Evolutionary conservation across 2,888 invertebrate species (phyloP), one percentile per base, ranked within the genome.

Genomic region (Pandemis corylana): DNA sequence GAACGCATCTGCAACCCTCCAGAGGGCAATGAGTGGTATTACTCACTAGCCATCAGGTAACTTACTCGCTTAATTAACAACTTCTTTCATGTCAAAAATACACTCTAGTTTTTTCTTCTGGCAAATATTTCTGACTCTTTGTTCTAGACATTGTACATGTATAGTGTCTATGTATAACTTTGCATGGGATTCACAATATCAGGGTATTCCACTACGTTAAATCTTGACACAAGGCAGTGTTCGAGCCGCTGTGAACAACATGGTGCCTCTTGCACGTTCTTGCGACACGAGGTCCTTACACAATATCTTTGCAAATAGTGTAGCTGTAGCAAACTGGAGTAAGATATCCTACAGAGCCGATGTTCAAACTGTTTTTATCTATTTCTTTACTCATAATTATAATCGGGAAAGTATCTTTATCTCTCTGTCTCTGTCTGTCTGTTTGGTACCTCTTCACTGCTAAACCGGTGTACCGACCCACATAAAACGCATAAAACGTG

Each of bases 131-230:
- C 53, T 53, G 0, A 0, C 15, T n/a, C 53, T 53, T 15, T 56
- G 15, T 15, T n/a, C 49, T 65, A 20, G 12, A 65, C n/a, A n/a
- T 7, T 51, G 13, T n/a, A 13, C 36, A 7, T n/a, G 66, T 36
- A 36, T 36, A 36, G 28, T 36, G n/a, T 51, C 20, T n/a, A 41
- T 36, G 28, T 36, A 4, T 36, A 51, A 64, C 51, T 15, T 28
- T 53, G 51, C 36, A 53, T 49, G 13, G 20, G 46, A 9, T 15
- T 20, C 36, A n/a, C 66, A 67, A 53, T 67, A 67, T 53, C 67
- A 67, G 53, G 36, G 67, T 13, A 67, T 70, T 70, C 70, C 70
- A 71, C 64, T 20, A 64, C 56, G 46, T 71, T 64, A 51, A 64
- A 63, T 70, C 13, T 70, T 64, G 51, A 56, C 71, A 71, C 71